Evolutionary conservation across 2,113 vertebrate species (phyloP).

Genomic region (Phrynosoma blainvillii): DNA sequence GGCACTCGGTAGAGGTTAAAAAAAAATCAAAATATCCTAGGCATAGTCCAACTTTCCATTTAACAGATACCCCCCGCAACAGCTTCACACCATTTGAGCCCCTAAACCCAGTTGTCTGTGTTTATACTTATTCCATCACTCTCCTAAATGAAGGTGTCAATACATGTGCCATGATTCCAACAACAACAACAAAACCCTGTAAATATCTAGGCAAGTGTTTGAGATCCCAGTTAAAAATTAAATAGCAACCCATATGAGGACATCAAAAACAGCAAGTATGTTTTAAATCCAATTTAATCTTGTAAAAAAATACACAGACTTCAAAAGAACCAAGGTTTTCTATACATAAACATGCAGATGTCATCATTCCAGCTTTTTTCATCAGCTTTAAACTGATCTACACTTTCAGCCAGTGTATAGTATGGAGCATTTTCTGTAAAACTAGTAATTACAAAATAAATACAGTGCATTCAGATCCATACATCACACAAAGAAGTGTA

Average conservation of each 20-base stretch:
- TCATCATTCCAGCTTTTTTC: not conserved
- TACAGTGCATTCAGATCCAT: constrained; percentile 28
- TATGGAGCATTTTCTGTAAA: not conserved
- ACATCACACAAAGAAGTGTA: not conserved
- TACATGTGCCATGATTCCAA: not conserved
- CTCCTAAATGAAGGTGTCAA: not conserved
- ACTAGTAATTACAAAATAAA: not conserved
- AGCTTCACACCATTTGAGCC: not conserved
- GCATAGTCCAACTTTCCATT: not conserved
- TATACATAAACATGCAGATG: constrained; percentile 12
- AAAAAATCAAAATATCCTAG: not conserved
- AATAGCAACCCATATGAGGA: not conserved
- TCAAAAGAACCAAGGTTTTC: constrained; percentile 39
- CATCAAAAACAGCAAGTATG: not conserved
- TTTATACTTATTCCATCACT: not conserved
- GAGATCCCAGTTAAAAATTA: not conserved
- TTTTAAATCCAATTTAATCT: constrained; percentile 65
- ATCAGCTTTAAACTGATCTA: not conserved
- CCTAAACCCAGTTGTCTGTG: no score
- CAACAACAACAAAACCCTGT: no score
- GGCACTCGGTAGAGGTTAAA: not conserved
- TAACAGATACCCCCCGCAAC: not conserved
- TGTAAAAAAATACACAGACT: constrained; percentile 67
- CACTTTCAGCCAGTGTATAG: not conserved
- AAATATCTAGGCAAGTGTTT: not conserved